These are phyloP conservation scores for Drosophila trichaetosa DNA, from an alignment of 2,888 invertebrate species.

Conservation along the genomic window DNA sequence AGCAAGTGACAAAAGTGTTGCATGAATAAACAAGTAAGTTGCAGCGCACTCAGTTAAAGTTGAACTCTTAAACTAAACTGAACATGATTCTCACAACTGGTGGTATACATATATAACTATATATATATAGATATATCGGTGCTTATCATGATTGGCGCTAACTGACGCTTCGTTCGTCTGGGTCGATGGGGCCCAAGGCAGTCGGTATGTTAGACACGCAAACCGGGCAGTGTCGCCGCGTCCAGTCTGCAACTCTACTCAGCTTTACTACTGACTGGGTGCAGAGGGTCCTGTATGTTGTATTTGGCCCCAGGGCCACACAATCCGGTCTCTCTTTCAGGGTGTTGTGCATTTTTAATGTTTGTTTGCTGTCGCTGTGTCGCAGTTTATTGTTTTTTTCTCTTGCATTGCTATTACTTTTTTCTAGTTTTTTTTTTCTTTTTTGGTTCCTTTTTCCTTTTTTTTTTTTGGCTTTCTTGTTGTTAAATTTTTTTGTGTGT, in stretches of 20 bases:
- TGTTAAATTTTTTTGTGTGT: conserved; percentile 30
- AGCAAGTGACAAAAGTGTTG: conserved; percentile 37
- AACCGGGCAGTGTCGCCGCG: conserved; percentile 22
- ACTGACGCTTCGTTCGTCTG: conserved; percentile 36
- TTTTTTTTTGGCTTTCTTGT: conserved; percentile 22
- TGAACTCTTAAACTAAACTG: conserved; percentile 22
- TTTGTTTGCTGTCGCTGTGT: conserved; percentile 75
- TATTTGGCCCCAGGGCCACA: conserved; percentile 34
- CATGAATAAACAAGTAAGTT: conserved; percentile 30
- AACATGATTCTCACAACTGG: background rate
- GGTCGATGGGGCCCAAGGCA: conserved; percentile 64
- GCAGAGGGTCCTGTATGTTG: conserved; percentile 15
- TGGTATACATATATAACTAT: background rate
- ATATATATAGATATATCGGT: conserved; percentile 5
- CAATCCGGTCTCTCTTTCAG: conserved; percentile 39
- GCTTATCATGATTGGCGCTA: conserved; percentile 55
- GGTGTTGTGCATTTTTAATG: conserved; percentile 66
- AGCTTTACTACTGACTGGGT: background rate
- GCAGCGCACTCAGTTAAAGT: conserved; percentile 14
- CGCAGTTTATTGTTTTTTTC: conserved; percentile 57
- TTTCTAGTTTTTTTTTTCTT: background rate
- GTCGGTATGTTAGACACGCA: conserved; percentile 60
- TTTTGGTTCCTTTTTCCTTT: background rate
- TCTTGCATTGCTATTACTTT: background rate
- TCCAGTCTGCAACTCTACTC: conserved; percentile 5